These are phyloP conservation scores for Colinus virginianus DNA, from an alignment of 2,113 vertebrate species.

Conservation along the genomic window DNA sequence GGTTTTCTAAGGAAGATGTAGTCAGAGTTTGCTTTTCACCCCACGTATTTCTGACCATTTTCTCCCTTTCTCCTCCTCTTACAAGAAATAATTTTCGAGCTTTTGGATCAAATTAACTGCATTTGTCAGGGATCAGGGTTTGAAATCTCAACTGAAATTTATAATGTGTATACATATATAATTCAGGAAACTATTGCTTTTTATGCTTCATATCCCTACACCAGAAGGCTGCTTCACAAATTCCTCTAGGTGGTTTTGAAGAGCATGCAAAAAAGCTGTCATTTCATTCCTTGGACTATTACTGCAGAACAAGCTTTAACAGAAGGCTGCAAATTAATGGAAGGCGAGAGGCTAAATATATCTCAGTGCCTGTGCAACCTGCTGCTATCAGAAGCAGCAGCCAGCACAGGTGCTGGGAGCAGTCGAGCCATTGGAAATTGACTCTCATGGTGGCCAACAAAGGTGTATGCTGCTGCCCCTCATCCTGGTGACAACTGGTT, in stretches of 20 bases:
- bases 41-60: neutral
- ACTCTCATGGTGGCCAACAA: neutral
- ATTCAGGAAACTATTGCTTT: neutral
- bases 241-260: constrained; percentile 11
- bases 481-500: neutral
- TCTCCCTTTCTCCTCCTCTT: neutral
- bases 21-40: neutral
- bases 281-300: neutral
- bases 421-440: neutral
- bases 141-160: neutral
- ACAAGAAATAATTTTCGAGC: neutral
- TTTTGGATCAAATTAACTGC: neutral
- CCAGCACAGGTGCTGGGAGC: neutral
- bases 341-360: neutral
- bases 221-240: constrained; percentile 17
- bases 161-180: neutral
- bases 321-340: neutral
- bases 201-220: constrained; percentile 1
- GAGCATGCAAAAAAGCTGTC: neutral
- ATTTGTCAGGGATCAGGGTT: neutral
- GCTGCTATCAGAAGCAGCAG: constrained; percentile 7
- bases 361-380: neutral
- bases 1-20: neutral
- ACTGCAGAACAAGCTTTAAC: neutral
- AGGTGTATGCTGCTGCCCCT: neutral